Evolutionary conservation across 1,140 invertebrate genomes (phyloP).

Genomic region (Rhopalosiphum padi): DNA sequence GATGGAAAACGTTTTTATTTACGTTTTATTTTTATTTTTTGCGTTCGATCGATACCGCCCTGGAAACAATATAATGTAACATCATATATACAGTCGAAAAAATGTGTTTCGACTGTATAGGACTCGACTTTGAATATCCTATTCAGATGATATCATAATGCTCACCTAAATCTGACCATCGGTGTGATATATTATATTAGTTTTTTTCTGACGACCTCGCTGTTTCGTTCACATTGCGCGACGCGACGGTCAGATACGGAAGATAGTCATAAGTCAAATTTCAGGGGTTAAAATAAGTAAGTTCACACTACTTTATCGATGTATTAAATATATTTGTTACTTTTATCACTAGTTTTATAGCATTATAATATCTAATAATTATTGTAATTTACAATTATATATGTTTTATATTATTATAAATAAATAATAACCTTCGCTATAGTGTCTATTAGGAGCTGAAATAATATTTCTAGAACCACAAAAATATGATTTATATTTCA

Average conservation of each 20-base stretch:
- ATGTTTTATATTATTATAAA: not conserved
- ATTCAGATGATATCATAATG: not conserved
- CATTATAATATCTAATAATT: not conserved
- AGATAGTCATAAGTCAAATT: not conserved
- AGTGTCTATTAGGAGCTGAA: no score
- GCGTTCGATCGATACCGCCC: not conserved
- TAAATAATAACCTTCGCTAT: not conserved
- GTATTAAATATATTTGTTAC: not conserved
- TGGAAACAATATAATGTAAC: not conserved
- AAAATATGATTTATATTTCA: no score
- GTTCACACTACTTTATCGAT: not conserved
- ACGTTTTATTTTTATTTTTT: not conserved
- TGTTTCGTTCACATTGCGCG: not conserved
- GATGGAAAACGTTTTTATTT: conserved; percentile 16
- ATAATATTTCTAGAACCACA: no score
- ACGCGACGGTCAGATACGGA: no score
- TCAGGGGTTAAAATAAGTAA: not conserved
- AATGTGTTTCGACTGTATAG: conserved; percentile 4
- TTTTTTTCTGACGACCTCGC: not conserved
- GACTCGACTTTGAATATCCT: not conserved
- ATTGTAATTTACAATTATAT: not conserved
- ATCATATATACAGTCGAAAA: not conserved
- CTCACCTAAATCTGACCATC: not conserved
- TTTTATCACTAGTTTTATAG: not conserved
- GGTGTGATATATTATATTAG: not conserved